Percentiles rank a stretch among this genome's conserved stretches.
phyloP scores from a whole-genome alignment of 2,888 invertebrate genomes.

The Limenitis camilla region DNA sequence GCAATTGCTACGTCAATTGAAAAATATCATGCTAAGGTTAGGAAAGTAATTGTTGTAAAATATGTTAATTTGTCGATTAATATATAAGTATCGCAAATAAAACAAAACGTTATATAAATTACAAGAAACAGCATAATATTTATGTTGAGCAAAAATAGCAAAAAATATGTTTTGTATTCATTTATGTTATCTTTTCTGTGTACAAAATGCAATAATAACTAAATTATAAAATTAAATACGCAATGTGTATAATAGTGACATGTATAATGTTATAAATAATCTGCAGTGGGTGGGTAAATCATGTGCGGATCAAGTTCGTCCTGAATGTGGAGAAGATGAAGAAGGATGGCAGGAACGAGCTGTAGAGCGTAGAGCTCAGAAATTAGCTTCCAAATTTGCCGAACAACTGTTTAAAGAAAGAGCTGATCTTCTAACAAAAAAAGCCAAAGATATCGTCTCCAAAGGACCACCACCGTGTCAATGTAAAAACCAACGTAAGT shows the following conservation, averaged over 20 bases:
- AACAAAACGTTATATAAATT: no score
- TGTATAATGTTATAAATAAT: background rate
- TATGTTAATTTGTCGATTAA: no score
- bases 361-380: slow-evolving; percentile 47
- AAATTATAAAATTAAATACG: no score
- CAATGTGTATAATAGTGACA: no score
- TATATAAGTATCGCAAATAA: background rate
- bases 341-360: slow-evolving; percentile 44
- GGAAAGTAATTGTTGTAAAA: background rate
- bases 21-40: slow-evolving; percentile 59
- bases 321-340: slow-evolving; percentile 30
- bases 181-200: no score
- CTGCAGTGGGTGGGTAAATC: slow-evolving; percentile 54
- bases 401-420: slow-evolving; percentile 49
- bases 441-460: slow-evolving; percentile 38
- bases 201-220: no score
- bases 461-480: slow-evolving; percentile 45
- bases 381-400: slow-evolving; percentile 47
- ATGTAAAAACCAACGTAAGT: slow-evolving; percentile 33
- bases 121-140: no score
- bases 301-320: slow-evolving; percentile 43
- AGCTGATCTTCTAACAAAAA: slow-evolving; percentile 42
- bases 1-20: slow-evolving; percentile 63
- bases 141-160: no score
- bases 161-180: no score